Base-by-base conservation (phyloP, 2,113 vertebrate genomes). In the Kryptolebias marmoratus region DNA sequence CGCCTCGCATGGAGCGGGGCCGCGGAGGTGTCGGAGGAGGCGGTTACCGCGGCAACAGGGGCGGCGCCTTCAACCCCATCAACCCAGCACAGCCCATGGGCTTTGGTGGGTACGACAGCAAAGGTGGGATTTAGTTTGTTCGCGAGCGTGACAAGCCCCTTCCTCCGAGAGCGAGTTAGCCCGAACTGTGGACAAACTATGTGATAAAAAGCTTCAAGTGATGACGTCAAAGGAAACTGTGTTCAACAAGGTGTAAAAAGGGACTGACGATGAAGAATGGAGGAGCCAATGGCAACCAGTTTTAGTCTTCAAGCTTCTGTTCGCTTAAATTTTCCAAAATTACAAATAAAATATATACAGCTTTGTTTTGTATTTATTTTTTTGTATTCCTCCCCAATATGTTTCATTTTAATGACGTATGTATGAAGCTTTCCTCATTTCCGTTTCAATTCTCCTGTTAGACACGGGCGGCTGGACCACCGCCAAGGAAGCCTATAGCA, bases 401-500 rank as follows among this genome's bases (percentile, higher is more conserved):
- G 27, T n/a, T 58, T 7, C 11, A 1, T 2, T 18, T 28, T 36
- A 39, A 18, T n/a, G 2, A 2, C 18, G 8, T 32, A 28, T 18
- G 27, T 28, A 1, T 61, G 27, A 53, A 42, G 22, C 31, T 5
- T 0, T 14, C 27, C 22, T 66, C 2, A 65, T 2, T 59, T 58
- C 36, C 31, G 4, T 52, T 6, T 61, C 30, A 1, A 0, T 64
- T 54, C 11, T 61, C 14, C n/a, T 53, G 45, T 56, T 58, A 92
- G 91, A 92, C 0, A 89, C 47, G 3, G 82, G 92, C 3, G 96
- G 96, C 58, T 98, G 97, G 97, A 97, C 94, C 84, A 93, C 94
- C 0, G 68, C 92, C 52, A 95, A 96, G 82, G 97, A 96, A 64
- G 94, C 95, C 1, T 99, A 98, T 85, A 96, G 93, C 91, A 98